Conservation (phyloP, 1,140 invertebrate genomes). For the Bicyclus anynana region DNA sequence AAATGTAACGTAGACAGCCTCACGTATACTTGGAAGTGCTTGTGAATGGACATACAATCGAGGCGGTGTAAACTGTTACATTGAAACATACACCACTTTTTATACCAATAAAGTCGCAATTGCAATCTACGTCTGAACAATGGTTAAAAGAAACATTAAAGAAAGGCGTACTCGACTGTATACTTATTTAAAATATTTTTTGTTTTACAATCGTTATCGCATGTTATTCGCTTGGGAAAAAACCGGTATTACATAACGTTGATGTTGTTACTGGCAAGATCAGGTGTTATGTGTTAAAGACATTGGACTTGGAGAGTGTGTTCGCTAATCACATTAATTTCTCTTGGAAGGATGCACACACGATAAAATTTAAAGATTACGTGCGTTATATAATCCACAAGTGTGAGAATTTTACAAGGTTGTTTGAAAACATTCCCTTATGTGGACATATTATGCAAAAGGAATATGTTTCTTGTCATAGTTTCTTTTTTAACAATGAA, state of each 20-base stretch:
- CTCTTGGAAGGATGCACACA: neutral
- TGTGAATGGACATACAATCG: neutral
- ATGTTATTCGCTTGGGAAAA: constrained; percentile 5
- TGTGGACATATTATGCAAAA: too few relatives aligned
- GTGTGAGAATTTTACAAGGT: neutral
- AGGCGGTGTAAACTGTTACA: neutral
- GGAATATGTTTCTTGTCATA: too few relatives aligned
- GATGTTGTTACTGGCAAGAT: neutral
- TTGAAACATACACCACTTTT: constrained; percentile 3
- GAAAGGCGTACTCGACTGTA: neutral
- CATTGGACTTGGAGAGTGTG: constrained; percentile 2
- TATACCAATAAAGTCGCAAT: constrained; percentile 1
- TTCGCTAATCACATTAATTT: neutral
- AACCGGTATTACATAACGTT: constrained; percentile 4
- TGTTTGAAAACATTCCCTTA: neutral
- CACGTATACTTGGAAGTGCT: constrained; percentile 8
- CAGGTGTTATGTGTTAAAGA: constrained; percentile 4
- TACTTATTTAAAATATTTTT: constrained; percentile 5
- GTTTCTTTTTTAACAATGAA: too few relatives aligned
- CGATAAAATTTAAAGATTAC: neutral
- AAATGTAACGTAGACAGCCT: constrained; percentile 6
- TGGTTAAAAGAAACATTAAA: constrained; percentile 5
- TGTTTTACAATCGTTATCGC: constrained; percentile 1
- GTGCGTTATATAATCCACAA: neutral
- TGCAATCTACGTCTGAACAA: neutral